phyloP scores from a whole-genome alignment of 2,888 invertebrate genomes.

The Elysia crispata region DNA sequence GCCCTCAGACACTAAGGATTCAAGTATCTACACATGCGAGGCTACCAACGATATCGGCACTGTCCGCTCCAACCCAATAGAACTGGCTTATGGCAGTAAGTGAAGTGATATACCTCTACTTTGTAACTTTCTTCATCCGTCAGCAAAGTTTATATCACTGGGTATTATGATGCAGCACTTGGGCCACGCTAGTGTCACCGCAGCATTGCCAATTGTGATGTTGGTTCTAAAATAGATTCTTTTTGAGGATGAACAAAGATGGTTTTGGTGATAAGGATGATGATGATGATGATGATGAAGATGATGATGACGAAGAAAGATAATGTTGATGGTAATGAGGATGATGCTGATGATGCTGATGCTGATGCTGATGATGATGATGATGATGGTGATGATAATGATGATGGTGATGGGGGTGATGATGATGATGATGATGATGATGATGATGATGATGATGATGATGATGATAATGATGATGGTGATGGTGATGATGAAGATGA shows the following conservation, averaged over 20 bases:
- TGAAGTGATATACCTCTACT: no score
- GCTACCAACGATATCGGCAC: constrained; percentile 93
- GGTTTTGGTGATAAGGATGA: no score
- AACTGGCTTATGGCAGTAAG: constrained; percentile 88
- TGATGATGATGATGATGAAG: no score
- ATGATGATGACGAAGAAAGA: constrained; percentile 14
- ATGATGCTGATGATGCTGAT: no score
- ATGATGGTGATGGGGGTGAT: no score
- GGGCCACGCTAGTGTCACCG: no score
- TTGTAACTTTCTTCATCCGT: no score
- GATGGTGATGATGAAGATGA: constrained; percentile 22
- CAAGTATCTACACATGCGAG: constrained; percentile 93
- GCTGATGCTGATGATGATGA: no score
- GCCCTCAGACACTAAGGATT: constrained; percentile 83
- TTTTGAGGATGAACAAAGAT: neutral
- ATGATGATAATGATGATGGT: constrained; percentile 1
- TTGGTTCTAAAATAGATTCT: neutral
- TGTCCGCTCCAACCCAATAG: constrained; percentile 91
- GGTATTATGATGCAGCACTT: no score
- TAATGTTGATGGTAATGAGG: neutral
- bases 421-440: constrained; percentile 15
- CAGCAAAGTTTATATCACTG: no score
- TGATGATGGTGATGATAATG: no score
- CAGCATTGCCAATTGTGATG: neutral
- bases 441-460: neutral